These are phyloP conservation scores for Drosophila aff. DNA, from an alignment of 1,140 invertebrate genomes.

Conservation along the genomic window DNA sequence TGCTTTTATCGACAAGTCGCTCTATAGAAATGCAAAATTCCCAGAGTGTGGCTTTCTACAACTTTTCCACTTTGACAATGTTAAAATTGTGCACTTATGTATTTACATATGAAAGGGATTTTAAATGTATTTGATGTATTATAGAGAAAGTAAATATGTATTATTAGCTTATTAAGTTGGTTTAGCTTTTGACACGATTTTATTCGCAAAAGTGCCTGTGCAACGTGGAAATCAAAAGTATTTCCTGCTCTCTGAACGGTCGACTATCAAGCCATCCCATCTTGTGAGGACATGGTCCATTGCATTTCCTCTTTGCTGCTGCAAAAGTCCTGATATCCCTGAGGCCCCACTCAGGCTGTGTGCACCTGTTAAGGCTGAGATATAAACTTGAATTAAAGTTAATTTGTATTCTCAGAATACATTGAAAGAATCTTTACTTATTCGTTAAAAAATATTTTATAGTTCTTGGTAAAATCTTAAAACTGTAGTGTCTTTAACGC, in stretches of 20 bases:
- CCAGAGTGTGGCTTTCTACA: not conserved
- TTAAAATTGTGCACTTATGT: not conserved
- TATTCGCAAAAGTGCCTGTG: not conserved
- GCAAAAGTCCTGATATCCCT: constrained; percentile 13
- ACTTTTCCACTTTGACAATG: not conserved
- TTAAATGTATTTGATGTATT: not conserved
- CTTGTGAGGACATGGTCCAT: not conserved
- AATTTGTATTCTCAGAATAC: not conserved
- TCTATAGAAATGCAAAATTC: constrained; percentile 19
- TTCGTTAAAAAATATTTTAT: not conserved
- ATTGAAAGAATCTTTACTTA: not conserved
- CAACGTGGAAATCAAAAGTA: not conserved
- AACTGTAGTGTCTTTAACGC: too few species aligned
- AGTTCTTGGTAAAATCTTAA: accelerated
- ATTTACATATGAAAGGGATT: not conserved
- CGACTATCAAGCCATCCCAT: not conserved
- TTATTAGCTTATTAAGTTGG: not conserved
- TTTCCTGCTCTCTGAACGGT: constrained; percentile 5
- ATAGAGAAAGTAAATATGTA: too few species aligned
- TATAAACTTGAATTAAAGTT: not conserved
- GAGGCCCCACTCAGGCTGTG: not conserved
- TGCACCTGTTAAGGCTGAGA: not conserved
- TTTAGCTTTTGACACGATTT: not conserved
- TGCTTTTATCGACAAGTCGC: constrained; percentile 38
- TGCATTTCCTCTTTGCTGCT: not conserved